Percentiles rank a stretch among this genome's conserved stretches.
These are phyloP conservation scores for Bombylius discolor DNA, from an alignment of 2,888 invertebrate species.

Conservation along the genomic window DNA sequence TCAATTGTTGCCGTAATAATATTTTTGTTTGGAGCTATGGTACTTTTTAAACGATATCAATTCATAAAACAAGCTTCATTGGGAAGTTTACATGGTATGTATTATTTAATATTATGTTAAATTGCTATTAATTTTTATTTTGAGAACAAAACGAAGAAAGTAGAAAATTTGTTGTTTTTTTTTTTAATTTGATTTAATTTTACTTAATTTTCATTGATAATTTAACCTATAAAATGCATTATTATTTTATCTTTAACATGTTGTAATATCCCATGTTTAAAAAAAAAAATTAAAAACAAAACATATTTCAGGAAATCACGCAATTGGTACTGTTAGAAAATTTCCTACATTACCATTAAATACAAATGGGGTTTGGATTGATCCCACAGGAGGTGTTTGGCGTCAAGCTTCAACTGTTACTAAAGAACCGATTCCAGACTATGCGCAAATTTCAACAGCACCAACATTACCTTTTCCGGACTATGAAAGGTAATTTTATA, in stretches of 20 bases:
- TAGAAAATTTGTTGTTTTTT: no score
- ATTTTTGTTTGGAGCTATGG: conserved; percentile 67
- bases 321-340: conserved; percentile 38
- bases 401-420: conserved; percentile 32
- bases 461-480: conserved; percentile 33
- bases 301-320: conserved; percentile 36
- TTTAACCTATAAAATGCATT: no score
- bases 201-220: no score
- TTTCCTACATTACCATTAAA: conserved; percentile 37
- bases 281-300: no score
- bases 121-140: no score
- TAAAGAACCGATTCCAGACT: conserved; percentile 37
- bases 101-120: not conserved
- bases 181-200: no score
- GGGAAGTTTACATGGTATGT: conserved; percentile 43
- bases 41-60: conserved; percentile 60
- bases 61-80: conserved; percentile 55
- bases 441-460: conserved; percentile 32
- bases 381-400: conserved; percentile 38
- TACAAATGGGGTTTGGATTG: conserved; percentile 35
- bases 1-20: conserved; percentile 75
- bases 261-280: no score
- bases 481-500: conserved; percentile 34
- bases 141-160: no score
- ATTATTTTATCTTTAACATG: no score